Base-by-base conservation (phyloP, 2,797 vertebrate species). In the Ctenosaura bakeri region DNA sequence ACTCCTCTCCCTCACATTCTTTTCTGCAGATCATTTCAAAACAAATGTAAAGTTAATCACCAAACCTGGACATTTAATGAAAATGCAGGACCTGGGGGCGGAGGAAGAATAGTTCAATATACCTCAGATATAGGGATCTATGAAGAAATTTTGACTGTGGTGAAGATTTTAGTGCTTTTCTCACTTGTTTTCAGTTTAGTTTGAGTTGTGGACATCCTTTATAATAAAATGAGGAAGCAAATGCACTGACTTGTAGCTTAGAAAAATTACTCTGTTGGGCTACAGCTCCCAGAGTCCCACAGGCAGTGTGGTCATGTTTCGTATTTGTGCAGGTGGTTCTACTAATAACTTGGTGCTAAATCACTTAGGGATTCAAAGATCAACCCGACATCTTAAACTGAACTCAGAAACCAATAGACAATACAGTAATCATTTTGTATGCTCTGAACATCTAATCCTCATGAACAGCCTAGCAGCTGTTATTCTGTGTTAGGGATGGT, bases 1-100 rank as follows among this genome's bases (percentile, higher is more conserved):
- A 29, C 59, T 62, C 4, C n/a, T 46, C 35, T 26, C 16, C 35
- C 13, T 71, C 52, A 35, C 35, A 35, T 14, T 69, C 56, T 42
- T 56, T 66, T 90, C 59, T 42, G 46, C 1, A 83, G 35, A 73
- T 66, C 46, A 54, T 78, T 90, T 64, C 38, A 88, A 59, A 35
- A 56, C 32, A 73, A 6, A 59, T 84, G 29, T 84, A 18, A 79
- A 71, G 29, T 64, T 84, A 66, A 87, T 56, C 42, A 84, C 24
- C 50, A 91, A n/a, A 54, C 59, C 1, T 38, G 26, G 7, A 22
- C 26, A 35, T 56, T 32, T 42, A 71, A 46, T 46, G 38, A 86
- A 71, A 56, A 18, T 71, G 38, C 38, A 81, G 26, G 42, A 90
- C 35, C 1, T 85, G n/a, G 24, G 42, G 4, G 42, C 4, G 4